Conservation (phyloP, 1,140 invertebrate species). For the Sitophilus oryzae region DNA sequence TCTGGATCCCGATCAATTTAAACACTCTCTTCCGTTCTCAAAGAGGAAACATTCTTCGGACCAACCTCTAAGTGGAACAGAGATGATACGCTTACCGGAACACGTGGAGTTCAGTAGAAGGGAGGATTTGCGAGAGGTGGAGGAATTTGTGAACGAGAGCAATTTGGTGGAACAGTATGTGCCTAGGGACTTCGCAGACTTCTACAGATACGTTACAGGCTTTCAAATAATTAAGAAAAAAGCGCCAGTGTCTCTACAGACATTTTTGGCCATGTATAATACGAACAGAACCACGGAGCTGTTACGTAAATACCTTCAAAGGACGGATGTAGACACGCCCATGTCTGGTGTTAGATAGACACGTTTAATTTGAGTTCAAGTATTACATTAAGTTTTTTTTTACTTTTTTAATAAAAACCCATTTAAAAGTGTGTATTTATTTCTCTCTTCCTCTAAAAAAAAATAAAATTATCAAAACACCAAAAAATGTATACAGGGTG, state of each 20-base stretch:
- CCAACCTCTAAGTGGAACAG: conserved; percentile 12
- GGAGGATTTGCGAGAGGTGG: conserved; percentile 23
- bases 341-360: neutral
- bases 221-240: conserved; percentile 30
- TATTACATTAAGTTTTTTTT: too few relatives aligned
- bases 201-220: conserved; percentile 31
- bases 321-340: conserved; percentile 1
- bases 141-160: conserved; percentile 27
- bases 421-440: too few relatives aligned
- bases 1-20: conserved; percentile 7
- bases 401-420: too few relatives aligned
- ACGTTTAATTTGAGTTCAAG: too few relatives aligned
- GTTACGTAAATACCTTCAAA: conserved; percentile 22
- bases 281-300: conserved; percentile 26
- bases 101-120: conserved; percentile 23
- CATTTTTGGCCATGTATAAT: conserved; percentile 31
- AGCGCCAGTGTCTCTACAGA: conserved; percentile 29
- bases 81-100: conserved; percentile 19
- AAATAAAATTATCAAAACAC: too few relatives aligned
- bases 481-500: too few relatives aligned
- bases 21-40: conserved; percentile 2
- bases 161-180: conserved; percentile 24
- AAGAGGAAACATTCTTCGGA: too few relatives aligned
- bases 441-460: too few relatives aligned
- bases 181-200: conserved; percentile 28